Evolutionary conservation across 2,888 invertebrate species (phyloP), one percentile per base, ranked within the genome.

Genomic region (Brachylomia viminalis): DNA sequence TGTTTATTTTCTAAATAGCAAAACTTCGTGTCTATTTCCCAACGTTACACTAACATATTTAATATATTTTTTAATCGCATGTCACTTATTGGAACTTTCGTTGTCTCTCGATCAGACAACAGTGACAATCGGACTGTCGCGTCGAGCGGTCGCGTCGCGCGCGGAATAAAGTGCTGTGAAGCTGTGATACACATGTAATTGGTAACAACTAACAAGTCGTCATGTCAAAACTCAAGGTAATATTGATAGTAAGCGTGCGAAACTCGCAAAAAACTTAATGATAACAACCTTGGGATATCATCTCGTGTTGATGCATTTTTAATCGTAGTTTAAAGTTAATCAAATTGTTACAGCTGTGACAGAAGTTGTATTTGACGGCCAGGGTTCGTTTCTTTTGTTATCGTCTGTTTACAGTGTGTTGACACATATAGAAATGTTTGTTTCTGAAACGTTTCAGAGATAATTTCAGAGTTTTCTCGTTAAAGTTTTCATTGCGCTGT

Each of bases 171-270:
- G 88, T 87, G 85, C 66, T 85, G 87, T 88, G 90, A 90, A 87
- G 85, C 68, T 85, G 87, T 88, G 89, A 90, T 87, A 88, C 79
- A 82, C 61, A 82, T 86, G 80, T 88, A 87, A 88, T 86, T 86
- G 86, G 79, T 83, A 66, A 87, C 80, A 82, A 80, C 78, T 81
- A 72, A 87, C 82, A 77, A 80, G 79, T 84, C 93, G 90, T 87
- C 92, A 94, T 94, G 94, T 94, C 94, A 87, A 94, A 94, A 94
- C 90, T 94, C 93, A 94, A 94, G 94, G 94, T 94, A 94, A 93
- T 84, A 85, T 83, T 84, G 87, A 90, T 92, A 92, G 88, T 83
- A 88, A 90, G 68, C 79, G 85, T 83, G 77, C 78, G 78, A 88
- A 87, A 83, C 75, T 78, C 66, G 70, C 68, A 77, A 86, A 85